Evolutionary conservation across 2,888 invertebrate genomes (phyloP).

Genomic region (Andrena minutula): DNA sequence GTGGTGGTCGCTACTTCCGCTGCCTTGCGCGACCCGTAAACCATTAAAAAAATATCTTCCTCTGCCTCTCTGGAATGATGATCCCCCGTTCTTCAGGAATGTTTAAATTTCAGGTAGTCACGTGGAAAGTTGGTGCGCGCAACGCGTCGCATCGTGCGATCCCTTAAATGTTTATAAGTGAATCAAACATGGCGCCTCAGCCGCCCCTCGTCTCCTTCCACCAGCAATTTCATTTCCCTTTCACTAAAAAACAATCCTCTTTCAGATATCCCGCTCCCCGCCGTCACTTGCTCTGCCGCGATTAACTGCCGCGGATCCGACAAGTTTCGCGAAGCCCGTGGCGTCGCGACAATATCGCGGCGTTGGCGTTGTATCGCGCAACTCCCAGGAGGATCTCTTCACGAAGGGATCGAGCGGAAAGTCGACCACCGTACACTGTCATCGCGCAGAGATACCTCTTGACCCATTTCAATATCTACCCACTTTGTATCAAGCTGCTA

Average conservation of each 20-base stretch:
- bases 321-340: background rate
- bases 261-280: background rate
- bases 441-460: constrained; percentile 64
- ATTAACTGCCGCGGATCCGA: constrained; percentile 15
- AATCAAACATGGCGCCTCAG: constrained; percentile 1
- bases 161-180: background rate
- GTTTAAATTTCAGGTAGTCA: constrained; percentile 12
- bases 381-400: constrained; percentile 42
- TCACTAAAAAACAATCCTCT: background rate
- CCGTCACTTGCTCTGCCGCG: background rate
- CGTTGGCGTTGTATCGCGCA: background rate
- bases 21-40: constrained; percentile 60
- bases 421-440: constrained; percentile 60
- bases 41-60: constrained; percentile 56
- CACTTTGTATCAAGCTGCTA: constrained; percentile 63
- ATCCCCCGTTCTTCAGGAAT: background rate
- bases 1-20: constrained; percentile 62
- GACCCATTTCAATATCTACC: constrained; percentile 70
- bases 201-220: background rate
- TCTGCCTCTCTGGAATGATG: constrained; percentile 15
- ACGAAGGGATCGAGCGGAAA: constrained; percentile 44
- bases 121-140: constrained; percentile 22
- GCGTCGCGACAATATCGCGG: constrained; percentile 10
- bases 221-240: background rate
- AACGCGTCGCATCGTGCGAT: constrained; percentile 35